Evolutionary conservation across 2,888 invertebrate genomes (phyloP).

Genomic region (Dinocampus coccinellae): DNA sequence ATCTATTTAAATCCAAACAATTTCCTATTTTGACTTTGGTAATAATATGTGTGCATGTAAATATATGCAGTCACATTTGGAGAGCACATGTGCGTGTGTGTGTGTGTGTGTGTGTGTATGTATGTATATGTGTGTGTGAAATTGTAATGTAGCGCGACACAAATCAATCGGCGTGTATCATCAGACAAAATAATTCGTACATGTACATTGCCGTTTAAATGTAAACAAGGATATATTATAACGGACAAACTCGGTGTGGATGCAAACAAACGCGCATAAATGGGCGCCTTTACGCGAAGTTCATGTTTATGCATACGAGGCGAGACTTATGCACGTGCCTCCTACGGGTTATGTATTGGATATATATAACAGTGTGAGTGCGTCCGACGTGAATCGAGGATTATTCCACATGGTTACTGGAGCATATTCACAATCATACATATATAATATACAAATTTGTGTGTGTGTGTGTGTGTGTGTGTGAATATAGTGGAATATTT

Average conservation of each 20-base stretch:
- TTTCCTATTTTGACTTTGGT: too few relatives aligned
- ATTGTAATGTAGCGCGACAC: background rate
- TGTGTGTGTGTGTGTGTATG: too few relatives aligned
- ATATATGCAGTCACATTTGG: too few relatives aligned
- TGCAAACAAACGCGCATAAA: constrained; percentile 36
- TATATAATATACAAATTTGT: too few relatives aligned
- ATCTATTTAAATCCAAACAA: too few relatives aligned
- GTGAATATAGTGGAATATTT: too few relatives aligned
- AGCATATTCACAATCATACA: background rate
- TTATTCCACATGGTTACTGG: constrained; percentile 11
- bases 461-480: too few relatives aligned
- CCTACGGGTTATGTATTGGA: background rate
- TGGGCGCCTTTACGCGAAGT: constrained; percentile 11
- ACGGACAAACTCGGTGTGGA: constrained; percentile 2
- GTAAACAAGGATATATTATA: constrained; percentile 28
- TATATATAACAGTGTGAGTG: background rate
- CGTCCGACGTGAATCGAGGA: constrained; percentile 18
- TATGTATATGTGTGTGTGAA: background rate
- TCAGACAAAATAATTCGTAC: background rate
- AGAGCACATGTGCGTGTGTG: too few relatives aligned
- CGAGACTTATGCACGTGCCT: background rate
- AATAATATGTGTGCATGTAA: too few relatives aligned
- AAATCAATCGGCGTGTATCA: constrained; percentile 6
- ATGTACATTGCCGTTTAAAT: constrained; percentile 5
- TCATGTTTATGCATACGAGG: constrained; percentile 28